A percentile compares a stretch with the other conserved stretches of the same genome.
Conservation (phyloP, 1,140 invertebrate species). For the Drosophila repletoides region DNA sequence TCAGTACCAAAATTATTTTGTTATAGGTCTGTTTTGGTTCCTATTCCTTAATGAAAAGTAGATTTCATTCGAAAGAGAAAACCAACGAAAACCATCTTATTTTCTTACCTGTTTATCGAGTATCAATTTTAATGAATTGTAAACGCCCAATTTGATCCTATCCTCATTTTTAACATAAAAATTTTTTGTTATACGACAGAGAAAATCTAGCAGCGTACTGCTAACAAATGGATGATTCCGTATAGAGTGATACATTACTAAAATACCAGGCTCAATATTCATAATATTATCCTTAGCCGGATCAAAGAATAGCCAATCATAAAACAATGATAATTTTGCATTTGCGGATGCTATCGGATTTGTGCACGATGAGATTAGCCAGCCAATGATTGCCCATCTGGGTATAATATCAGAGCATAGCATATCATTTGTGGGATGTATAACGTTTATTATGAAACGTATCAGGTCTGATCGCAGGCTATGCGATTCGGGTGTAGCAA, state of each 20-base stretch:
- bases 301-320: conserved; percentile 99
- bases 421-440: conserved; percentile 98
- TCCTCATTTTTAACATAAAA: conserved; percentile 93
- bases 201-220: conserved; percentile 96
- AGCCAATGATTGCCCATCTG: conserved; percentile 98
- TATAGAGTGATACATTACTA: conserved; percentile 99
- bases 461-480: conserved; percentile 97
- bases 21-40: too few relatives aligned
- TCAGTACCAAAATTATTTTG: background rate
- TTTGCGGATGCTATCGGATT: conserved; percentile 96
- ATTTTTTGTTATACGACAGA: conserved; percentile 97
- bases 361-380: conserved; percentile 98
- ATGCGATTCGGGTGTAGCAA: conserved; percentile 98
- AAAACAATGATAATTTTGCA: conserved; percentile 97
- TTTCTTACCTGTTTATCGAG: conserved; percentile 94
- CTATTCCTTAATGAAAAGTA: too few relatives aligned
- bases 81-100: too few relatives aligned
- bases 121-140: conserved; percentile 95
- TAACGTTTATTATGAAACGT: conserved; percentile 97
- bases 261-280: conserved; percentile 99
- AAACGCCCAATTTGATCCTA: conserved; percentile 94
- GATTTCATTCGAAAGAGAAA: too few relatives aligned
- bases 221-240: conserved; percentile 97
- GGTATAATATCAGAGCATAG: conserved; percentile 99
- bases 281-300: conserved; percentile 98